phyloP scores from a whole-genome alignment of 2,888 invertebrate species.

The Prenolepis imparis region DNA sequence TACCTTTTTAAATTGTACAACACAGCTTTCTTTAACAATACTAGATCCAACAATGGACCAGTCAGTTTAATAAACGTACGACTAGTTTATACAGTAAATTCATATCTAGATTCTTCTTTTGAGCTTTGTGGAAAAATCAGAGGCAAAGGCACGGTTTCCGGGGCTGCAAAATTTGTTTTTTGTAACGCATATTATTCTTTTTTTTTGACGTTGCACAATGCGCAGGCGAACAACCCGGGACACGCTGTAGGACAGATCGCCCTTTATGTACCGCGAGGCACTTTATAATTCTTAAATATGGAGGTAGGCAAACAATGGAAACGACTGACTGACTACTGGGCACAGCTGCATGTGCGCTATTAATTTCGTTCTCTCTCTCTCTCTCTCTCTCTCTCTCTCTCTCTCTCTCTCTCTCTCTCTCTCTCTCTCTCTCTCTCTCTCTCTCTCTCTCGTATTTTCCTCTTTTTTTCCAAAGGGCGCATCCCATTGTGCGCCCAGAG shows the following conservation, averaged over 20 bases:
- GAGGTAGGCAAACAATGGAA: conserved; percentile 45
- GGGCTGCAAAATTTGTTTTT: conserved; percentile 18
- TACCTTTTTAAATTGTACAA: neutral
- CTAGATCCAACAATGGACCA: neutral
- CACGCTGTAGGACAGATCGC: neutral
- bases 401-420: no score
- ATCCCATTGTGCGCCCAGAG: conserved; percentile 7
- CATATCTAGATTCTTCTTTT: neutral
- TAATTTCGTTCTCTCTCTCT: conserved; percentile 23
- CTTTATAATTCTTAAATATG: conserved; percentile 54
- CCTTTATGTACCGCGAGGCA: conserved; percentile 42
- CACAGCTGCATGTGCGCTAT: conserved; percentile 28
- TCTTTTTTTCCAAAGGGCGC: neutral
- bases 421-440: no score
- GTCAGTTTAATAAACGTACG: neutral
- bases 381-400: no score
- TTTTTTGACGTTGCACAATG: conserved; percentile 30
- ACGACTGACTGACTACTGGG: conserved; percentile 46
- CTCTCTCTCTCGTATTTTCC: neutral
- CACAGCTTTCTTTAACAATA: neutral
- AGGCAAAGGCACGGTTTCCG: neutral
- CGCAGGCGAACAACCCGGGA: conserved; percentile 6
- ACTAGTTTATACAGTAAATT: neutral
- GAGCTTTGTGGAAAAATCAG: conserved; percentile 29
- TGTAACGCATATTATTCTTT: neutral